Evolutionary conservation across 2,797 vertebrate species (phyloP).

Genomic region (Natrix natrix): DNA sequence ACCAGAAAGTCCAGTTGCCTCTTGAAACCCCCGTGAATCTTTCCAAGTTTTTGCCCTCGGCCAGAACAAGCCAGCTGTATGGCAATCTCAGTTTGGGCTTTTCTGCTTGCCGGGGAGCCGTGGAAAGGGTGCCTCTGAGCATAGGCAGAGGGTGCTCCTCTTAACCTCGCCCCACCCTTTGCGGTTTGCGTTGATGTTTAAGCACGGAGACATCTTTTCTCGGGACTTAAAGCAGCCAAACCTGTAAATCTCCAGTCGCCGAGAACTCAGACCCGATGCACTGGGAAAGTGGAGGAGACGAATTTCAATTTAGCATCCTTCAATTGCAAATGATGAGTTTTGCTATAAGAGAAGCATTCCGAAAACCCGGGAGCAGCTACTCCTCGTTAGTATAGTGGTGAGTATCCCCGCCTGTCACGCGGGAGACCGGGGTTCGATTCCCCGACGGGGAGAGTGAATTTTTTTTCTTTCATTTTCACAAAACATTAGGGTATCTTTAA

Average conservation of each 20-base stretch:
- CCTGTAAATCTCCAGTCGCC: background rate
- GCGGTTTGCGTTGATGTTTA: background rate
- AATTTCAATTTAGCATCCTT: background rate
- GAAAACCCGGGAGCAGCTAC: accelerated
- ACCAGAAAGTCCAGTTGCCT: too few species aligned
- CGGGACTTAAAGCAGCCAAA: background rate
- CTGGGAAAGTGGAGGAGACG: accelerated
- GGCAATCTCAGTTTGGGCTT: background rate
- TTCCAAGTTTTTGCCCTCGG: background rate
- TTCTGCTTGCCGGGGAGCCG: background rate
- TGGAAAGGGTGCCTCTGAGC: background rate
- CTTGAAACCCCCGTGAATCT: background rate
- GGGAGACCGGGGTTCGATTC: conserved; percentile 59
- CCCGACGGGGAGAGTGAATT: conserved; percentile 29
- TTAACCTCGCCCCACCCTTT: background rate
- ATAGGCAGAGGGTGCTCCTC: background rate
- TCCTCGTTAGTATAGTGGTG: conserved; percentile 62
- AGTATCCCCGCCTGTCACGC: conserved; percentile 49
- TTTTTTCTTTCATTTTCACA: background rate
- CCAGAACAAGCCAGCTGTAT: background rate
- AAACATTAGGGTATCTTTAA: too few species aligned
- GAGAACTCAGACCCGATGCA: background rate
- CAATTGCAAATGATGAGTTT: background rate
- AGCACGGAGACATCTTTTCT: background rate
- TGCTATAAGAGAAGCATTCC: background rate